Percentiles rank a stretch among this genome's conserved stretches.
Conservation (phyloP, 2,888 invertebrate species). For the Eucera pruinosa region DNA sequence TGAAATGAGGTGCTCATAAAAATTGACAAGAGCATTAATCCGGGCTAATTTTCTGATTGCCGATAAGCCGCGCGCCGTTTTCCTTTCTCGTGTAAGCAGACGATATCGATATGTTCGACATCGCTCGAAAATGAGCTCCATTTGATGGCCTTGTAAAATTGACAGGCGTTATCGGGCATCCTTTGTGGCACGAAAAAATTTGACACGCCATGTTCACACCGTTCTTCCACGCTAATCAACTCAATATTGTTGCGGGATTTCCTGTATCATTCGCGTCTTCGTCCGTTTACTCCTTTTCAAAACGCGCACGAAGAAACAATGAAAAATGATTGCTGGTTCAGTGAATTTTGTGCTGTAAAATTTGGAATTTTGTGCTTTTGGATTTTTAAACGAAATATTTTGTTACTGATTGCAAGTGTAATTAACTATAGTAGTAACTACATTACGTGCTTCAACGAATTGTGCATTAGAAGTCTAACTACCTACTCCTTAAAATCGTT, state of each 20-base stretch:
- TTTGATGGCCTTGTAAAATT: constrained; percentile 52
- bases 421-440: no score
- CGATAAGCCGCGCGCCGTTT: constrained; percentile 38
- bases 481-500: no score
- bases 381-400: no score
- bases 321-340: no score
- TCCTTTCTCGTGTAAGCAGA: constrained; percentile 23
- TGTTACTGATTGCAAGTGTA: no score
- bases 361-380: no score
- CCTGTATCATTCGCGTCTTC: neutral
- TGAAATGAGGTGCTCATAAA: constrained; percentile 36
- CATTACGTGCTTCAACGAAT: no score
- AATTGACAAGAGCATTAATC: constrained; percentile 45
- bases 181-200: constrained; percentile 45
- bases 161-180: constrained; percentile 55
- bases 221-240: constrained; percentile 34
- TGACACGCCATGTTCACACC: constrained; percentile 29
- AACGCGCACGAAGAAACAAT: neutral
- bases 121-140: constrained; percentile 41
- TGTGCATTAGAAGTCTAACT: no score
- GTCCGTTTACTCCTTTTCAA: neutral
- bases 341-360: no score
- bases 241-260: constrained; percentile 6
- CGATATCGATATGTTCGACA: constrained; percentile 58
- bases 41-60: constrained; percentile 29